These are phyloP conservation scores for Herpetotheres cachinnans DNA, from an alignment of 2,113 vertebrate genomes.

Conservation along the genomic window DNA sequence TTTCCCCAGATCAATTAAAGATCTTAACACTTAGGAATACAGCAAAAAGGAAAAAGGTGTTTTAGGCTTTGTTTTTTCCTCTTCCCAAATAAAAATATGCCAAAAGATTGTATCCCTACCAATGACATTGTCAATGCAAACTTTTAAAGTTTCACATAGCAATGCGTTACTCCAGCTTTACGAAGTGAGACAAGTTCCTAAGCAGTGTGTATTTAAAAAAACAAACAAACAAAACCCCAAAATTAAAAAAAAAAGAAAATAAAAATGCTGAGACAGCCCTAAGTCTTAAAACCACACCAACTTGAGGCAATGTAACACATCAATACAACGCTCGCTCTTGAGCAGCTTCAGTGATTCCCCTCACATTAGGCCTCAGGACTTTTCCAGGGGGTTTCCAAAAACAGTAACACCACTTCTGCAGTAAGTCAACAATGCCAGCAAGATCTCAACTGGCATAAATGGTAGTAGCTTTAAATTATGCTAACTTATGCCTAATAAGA, in stretches of 20 bases:
- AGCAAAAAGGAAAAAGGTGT: background rate
- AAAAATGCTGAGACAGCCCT: background rate
- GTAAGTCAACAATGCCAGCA: background rate
- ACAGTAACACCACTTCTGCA: background rate
- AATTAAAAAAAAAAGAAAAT: background rate
- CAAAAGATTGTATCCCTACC: background rate
- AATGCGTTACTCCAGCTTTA: background rate
- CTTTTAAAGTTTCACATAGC: background rate
- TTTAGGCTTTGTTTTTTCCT: background rate
- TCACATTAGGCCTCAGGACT: background rate
- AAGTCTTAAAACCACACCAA: background rate
- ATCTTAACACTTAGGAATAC: background rate
- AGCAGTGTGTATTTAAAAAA: background rate
- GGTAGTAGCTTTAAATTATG: background rate
- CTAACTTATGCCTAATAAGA: slow-evolving; percentile 7
- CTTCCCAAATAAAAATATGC: background rate
- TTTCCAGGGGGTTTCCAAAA: background rate
- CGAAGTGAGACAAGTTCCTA: background rate
- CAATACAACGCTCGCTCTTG: background rate
- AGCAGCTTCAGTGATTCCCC: background rate
- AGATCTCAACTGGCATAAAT: background rate
- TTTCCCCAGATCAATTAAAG: background rate
- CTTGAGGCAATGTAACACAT: accelerated
- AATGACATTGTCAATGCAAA: background rate
- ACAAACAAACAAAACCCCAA: background rate